Evolutionary conservation across 1,140 invertebrate genomes (phyloP).

Genomic region (Lepeophtheirus salmonis): DNA sequence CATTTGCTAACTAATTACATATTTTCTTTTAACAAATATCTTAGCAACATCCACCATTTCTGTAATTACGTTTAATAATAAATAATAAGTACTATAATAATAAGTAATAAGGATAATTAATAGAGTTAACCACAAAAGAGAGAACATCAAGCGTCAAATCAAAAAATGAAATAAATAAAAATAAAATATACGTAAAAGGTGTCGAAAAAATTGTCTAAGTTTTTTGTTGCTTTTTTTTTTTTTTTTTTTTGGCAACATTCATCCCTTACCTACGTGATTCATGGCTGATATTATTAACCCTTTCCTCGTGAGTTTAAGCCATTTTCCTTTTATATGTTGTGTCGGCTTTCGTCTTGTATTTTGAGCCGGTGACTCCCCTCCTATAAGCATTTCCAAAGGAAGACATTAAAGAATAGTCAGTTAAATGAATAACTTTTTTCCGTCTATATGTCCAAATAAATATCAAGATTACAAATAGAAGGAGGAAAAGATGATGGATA

Average conservation of each 20-base stretch:
- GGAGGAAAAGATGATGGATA: not conserved
- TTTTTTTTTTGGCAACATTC: not conserved
- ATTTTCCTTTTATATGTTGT: constrained; percentile 13
- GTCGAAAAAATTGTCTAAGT: not conserved
- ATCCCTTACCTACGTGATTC: constrained; percentile 11
- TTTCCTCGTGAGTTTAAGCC: constrained; percentile 14
- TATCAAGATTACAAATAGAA: not conserved
- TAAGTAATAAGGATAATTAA: no score
- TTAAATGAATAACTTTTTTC: not conserved
- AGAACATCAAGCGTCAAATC: no score
- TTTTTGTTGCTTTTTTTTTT: no score
- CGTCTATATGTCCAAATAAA: not conserved
- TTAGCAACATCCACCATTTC: no score
- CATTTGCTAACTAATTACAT: no score
- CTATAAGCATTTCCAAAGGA: not conserved
- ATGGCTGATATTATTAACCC: constrained; percentile 14
- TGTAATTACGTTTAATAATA: no score
- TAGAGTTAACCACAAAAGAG: no score
- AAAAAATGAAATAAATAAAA: not conserved
- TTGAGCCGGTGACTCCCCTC: not conserved
- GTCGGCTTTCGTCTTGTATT: not conserved
- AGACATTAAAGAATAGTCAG: not conserved
- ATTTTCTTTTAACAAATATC: no score
- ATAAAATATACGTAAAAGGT: not conserved
- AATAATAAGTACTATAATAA: no score